These are phyloP conservation scores for Oreotragus oreotragus DNA, from an alignment of 2,113 vertebrate genomes.

Conservation along the genomic window DNA sequence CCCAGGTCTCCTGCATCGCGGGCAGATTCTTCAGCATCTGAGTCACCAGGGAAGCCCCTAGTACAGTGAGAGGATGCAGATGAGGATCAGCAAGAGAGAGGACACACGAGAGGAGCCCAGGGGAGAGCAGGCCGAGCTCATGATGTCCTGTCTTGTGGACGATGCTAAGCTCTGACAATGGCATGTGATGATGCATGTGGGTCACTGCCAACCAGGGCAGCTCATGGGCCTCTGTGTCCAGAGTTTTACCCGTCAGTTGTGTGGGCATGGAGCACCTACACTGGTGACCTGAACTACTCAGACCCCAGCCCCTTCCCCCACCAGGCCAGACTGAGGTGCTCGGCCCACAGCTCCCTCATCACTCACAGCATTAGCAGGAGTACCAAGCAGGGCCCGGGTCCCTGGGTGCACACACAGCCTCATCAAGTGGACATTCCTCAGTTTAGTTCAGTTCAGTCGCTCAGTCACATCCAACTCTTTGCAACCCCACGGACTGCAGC, in stretches of 20 bases:
- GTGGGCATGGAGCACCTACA: accelerated
- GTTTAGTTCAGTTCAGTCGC: neutral
- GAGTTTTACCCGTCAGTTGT: neutral
- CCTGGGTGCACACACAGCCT: neutral
- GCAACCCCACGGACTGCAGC: accelerated
- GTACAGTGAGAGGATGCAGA: neutral
- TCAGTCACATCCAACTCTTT: neutral
- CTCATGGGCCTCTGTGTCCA: neutral
- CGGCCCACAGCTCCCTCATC: too few relatives aligned
- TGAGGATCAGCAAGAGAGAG: neutral
- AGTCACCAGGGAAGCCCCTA: neutral
- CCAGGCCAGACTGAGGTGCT: neutral
- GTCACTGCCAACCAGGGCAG: neutral
- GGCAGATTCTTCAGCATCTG: neutral
- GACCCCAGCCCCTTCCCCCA: neutral
- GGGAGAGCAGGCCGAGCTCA: neutral
- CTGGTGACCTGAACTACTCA: neutral
- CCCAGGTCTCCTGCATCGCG: accelerated
- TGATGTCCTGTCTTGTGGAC: neutral
- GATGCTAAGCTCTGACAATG: neutral
- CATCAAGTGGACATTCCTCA: neutral
- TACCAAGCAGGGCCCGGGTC: neutral
- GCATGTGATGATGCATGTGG: neutral
- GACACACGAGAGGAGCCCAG: accelerated
- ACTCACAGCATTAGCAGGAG: too few relatives aligned